A percentile compares a stretch with the other conserved stretches of the same genome.
Conservation (phyloP, 2,113 vertebrate species). For the Tachuris rubrigastra region DNA sequence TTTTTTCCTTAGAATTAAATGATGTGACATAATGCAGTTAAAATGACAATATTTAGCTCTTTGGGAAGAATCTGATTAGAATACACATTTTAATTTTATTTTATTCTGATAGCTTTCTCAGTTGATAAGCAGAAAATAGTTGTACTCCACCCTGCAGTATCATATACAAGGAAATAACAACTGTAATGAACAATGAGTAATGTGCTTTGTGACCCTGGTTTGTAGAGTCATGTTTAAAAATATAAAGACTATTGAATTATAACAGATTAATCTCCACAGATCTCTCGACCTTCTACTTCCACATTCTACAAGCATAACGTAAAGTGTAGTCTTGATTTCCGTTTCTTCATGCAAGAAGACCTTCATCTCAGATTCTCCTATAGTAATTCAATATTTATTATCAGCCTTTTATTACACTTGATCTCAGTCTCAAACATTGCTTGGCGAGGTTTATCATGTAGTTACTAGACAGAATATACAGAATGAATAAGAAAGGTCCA, state of each 20-base stretch:
- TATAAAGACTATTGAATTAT: background rate
- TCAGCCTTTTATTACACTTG: conserved; percentile 50
- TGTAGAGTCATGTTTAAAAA: conserved; percentile 30
- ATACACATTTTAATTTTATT: background rate
- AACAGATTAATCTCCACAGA: background rate
- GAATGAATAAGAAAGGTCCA: conserved; percentile 33
- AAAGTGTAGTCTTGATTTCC: background rate
- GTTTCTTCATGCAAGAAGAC: background rate
- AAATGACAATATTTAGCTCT: conserved; percentile 16
- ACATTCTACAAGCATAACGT: background rate
- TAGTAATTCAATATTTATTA: conserved; percentile 42
- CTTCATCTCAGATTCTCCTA: background rate
- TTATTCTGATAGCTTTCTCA: background rate
- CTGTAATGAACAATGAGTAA: conserved; percentile 18
- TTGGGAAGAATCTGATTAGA: background rate
- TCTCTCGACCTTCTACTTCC: background rate
- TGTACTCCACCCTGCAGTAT: conserved; percentile 14
- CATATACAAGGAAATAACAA: conserved; percentile 48
- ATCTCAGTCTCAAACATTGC: conserved; percentile 15
- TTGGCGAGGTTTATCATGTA: background rate
- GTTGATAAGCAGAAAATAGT: background rate
- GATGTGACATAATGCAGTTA: background rate
- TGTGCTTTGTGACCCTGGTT: conserved; percentile 36
- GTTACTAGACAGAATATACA: conserved; percentile 20
- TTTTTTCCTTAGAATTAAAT: background rate